Evolutionary conservation across 1,140 invertebrate species (phyloP), one percentile per base, ranked within the genome.

Genomic region (Parapsyche elsis): DNA sequence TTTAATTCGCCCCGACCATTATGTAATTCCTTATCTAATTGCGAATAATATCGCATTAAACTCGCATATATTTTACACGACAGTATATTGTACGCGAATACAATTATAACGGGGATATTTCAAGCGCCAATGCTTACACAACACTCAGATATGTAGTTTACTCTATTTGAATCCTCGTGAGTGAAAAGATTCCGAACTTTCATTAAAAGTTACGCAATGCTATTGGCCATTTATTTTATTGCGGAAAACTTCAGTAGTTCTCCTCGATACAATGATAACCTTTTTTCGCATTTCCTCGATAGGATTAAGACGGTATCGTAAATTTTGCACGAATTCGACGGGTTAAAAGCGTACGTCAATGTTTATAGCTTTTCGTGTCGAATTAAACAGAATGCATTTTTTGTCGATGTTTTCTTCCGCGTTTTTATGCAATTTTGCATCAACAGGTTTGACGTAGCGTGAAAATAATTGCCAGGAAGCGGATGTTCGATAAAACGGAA

Each of bases 381-480:
- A 38, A 4, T 38, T 38, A 7, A 38, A 38, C 30, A 7, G 7
- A 38, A 4, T 38, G 30, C 30, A 38, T 38, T 38, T 38, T 7
- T 7, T 4, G 1, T 38, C 1, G 30, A 38, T n/a, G 30, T 44
- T 16, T 14, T 79, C 21, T 71, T 38, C 30, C 46, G 21, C 57
- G n/a, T 21, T 59, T 30, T 30, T 80, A 71, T 45, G 61, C 70
- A 64, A 81, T 71, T 76, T 80, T 53, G 57, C 81, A 76, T 79
- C 73, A 78, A 67, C 71, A 45, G 59, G 74, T 74, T 64, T 78
- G 79, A 46, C 76, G 59, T 44, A 78, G 73, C 81, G 71, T 83
- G 61, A 80, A 83, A 83, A 83, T 83, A 83, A 83, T 83, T 83
- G 81, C 59, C 81, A 71, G 81, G 81, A 83, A 83, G 79, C 76